These are phyloP conservation scores for Parasteatoda tepidariorum DNA, from an alignment of 1,140 invertebrate species.

Conservation along the genomic window DNA sequence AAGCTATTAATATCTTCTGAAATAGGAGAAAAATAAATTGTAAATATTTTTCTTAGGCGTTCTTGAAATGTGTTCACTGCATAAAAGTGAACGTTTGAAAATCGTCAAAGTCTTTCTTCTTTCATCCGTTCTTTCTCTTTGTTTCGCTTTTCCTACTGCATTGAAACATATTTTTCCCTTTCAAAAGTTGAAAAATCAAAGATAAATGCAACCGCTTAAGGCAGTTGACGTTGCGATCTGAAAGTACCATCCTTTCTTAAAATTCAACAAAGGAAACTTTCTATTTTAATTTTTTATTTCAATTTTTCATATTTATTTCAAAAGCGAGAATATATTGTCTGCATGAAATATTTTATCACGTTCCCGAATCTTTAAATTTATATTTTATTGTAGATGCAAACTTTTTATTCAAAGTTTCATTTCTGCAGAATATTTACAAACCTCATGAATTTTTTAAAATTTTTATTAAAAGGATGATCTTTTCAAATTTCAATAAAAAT, in stretches of 20 bases:
- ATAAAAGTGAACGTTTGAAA: background rate
- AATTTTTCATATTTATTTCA: background rate
- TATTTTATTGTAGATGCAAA: no score
- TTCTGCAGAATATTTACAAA: no score
- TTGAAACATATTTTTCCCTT: conserved; percentile 3
- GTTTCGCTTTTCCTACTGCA: background rate
- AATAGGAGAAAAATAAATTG: no score
- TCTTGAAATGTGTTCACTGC: background rate
- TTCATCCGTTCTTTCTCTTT: background rate
- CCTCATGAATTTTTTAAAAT: no score
- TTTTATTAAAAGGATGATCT: no score
- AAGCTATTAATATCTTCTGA: background rate
- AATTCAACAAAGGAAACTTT: background rate
- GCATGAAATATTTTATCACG: background rate
- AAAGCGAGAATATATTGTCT: background rate
- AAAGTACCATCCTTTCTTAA: background rate
- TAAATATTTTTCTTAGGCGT: no score
- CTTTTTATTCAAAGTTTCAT: no score
- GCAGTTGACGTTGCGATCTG: background rate
- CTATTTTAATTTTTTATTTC: background rate
- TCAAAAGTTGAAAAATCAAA: conserved; percentile 13
- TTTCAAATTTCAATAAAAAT: no score
- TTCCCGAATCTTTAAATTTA: no score
- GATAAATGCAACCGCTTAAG: background rate
- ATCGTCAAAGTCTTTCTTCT: background rate